These are phyloP conservation scores for Neocloeon triangulifer DNA, from an alignment of 1,140 invertebrate species.

Conservation along the genomic window DNA sequence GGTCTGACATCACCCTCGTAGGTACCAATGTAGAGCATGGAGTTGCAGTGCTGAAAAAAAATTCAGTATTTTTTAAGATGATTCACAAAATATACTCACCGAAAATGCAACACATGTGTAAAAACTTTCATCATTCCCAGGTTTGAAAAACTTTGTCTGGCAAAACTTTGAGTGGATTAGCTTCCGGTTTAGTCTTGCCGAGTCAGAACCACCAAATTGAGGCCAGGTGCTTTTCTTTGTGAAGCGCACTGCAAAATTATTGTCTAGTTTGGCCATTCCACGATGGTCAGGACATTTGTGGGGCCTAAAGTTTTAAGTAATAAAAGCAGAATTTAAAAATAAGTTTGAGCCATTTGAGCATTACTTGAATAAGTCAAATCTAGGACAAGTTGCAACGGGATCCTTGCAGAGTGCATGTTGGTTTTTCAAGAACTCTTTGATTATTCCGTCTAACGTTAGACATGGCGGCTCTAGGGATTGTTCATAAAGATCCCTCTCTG, in stretches of 20 bases:
- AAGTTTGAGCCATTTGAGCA: slow-evolving; percentile 14
- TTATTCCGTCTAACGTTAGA: slow-evolving; percentile 72
- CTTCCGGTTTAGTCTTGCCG: slow-evolving; percentile 41
- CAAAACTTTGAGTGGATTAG: slow-evolving; percentile 77
- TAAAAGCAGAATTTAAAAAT: neutral
- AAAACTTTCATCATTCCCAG: slow-evolving; percentile 44
- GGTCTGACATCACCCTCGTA: slow-evolving; percentile 69
- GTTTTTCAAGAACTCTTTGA: slow-evolving; percentile 87
- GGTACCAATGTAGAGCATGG: slow-evolving; percentile 64
- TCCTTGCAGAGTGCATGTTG: slow-evolving; percentile 87
- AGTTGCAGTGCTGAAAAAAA: slow-evolving; percentile 40
- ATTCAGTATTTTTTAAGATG: neutral
- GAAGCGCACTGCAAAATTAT: slow-evolving; percentile 39
- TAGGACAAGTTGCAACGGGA: slow-evolving; percentile 74
- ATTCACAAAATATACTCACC: slow-evolving; percentile 19
- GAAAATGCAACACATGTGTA: slow-evolving; percentile 65
- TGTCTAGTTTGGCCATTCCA: slow-evolving; percentile 39
- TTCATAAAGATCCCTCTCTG: slow-evolving; percentile 4
- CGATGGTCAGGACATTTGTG: slow-evolving; percentile 83
- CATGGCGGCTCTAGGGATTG: slow-evolving; percentile 14
- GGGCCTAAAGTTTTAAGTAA: slow-evolving; percentile 32
- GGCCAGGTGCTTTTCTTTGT: slow-evolving; percentile 13
- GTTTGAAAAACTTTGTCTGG: slow-evolving; percentile 58
- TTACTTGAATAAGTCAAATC: slow-evolving; percentile 69
- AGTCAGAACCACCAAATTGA: slow-evolving; percentile 21